Base-by-base conservation (phyloP, 2,797 vertebrate species). In the Crenuchus spilurus region DNA sequence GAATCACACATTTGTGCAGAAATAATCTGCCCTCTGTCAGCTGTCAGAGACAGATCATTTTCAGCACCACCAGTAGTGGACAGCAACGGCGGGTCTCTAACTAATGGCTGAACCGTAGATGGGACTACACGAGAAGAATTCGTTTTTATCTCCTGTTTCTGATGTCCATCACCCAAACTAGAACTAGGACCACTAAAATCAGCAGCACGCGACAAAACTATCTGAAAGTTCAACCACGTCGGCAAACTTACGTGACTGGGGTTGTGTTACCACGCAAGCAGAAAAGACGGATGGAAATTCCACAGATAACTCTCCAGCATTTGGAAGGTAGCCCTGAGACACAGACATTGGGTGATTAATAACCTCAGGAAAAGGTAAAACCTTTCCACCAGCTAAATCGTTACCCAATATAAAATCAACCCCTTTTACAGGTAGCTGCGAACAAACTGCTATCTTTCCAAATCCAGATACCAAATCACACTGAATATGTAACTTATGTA, bases 361-460 rank as follows among this genome's bases (percentile, higher is more conserved):
- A 7, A 33, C 31, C 31, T 33, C 31, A 2, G 74, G 63, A 10
- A 48, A 9, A 9, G 74, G 69, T 22, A 68, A 48, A 6, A 76
- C 70, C 16, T 76, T 64, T 11, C 14, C 31, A 33, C 31, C 31
- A 33, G 31, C 31, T 7, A 33, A 7, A 7, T 33, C 31, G 7
- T 33, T 33, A 39, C 37, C 37, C 37, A 39, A 10, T 39, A 39
- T 39, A 10, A 39, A 39, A 10, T 39, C 9, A 39, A 76, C 13
- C 7, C 74, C 70, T 1, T 11, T n/a, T 14, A 80, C 54, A 33
- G 44, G 65, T 6, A 81, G 16, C 18, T 61, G 6, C 9, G 31
- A 24, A 4, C 42, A 35, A 18, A 75, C 55, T 3, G 60, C 72
- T 11, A 75, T n/a, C 46, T 37, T 41, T 7, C 37, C n/a, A 20